phyloP scores from a whole-genome alignment of 2,113 vertebrate species.

The Pollimyrus isidori region DNA sequence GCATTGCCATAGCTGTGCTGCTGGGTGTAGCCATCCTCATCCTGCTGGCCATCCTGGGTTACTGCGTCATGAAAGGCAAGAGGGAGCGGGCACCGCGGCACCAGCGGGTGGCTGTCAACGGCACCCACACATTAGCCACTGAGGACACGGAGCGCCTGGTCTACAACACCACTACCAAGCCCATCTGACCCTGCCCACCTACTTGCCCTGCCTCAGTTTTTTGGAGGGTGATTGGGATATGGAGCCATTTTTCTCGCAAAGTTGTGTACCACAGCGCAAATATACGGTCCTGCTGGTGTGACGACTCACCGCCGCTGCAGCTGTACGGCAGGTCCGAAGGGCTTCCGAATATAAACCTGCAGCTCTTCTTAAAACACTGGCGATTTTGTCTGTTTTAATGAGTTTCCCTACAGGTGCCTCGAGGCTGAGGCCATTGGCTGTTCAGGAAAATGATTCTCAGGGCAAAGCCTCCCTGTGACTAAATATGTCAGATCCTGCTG shows the following conservation, averaged over 20 bases:
- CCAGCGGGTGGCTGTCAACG: constrained; percentile 61
- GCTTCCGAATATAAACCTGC: background rate
- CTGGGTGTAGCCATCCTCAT: constrained; percentile 67
- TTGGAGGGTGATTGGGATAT: background rate
- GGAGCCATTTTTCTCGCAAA: background rate
- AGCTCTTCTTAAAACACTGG: background rate
- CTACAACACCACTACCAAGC: constrained; percentile 81
- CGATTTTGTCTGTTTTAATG: background rate
- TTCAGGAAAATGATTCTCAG: constrained; percentile 4
- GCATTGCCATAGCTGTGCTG: constrained; percentile 57
- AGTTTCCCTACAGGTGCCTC: background rate
- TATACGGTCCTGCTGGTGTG: background rate
- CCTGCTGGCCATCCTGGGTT: constrained; percentile 65
- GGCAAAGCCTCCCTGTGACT: background rate
- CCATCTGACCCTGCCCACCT: constrained; percentile 64
- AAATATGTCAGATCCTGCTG: background rate
- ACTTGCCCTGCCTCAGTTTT: background rate
- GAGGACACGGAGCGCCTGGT: constrained; percentile 78
- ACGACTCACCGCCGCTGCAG: background rate
- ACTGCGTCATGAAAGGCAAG: constrained; percentile 70
- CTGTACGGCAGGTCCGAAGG: background rate
- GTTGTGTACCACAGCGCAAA: background rate
- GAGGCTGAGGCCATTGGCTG: background rate
- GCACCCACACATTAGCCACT: constrained; percentile 53
- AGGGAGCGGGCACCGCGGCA: constrained; percentile 48